Conservation (phyloP, 1,140 invertebrate genomes). For the Plodia interpunctella region DNA sequence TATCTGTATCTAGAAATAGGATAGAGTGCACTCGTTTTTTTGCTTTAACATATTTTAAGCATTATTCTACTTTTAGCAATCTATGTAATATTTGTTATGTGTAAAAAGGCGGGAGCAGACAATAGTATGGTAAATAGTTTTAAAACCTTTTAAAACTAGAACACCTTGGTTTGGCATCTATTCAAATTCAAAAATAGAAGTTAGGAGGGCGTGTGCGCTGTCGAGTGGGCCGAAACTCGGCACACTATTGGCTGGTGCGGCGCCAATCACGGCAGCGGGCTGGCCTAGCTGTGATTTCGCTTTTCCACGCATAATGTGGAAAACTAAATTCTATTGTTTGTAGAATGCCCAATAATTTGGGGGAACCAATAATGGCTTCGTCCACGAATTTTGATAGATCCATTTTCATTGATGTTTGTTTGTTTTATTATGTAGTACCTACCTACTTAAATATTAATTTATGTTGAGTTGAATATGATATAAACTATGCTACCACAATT, state of each 20-base stretch:
- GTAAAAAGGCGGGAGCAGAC: not conserved
- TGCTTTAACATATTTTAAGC: too few relatives aligned
- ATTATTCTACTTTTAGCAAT: too few relatives aligned
- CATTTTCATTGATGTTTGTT: too few relatives aligned
- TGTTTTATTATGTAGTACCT: too few relatives aligned
- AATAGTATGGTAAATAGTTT: slow-evolving; percentile 16
- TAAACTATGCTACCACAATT: too few relatives aligned
- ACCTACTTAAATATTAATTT: too few relatives aligned
- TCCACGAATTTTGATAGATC: too few relatives aligned
- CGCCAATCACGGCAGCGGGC: slow-evolving; percentile 54
- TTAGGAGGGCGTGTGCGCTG: slow-evolving; percentile 55
- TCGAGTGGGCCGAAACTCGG: slow-evolving; percentile 34
- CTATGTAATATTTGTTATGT: too few relatives aligned
- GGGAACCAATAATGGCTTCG: slow-evolving; percentile 25
- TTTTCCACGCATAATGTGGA: slow-evolving; percentile 37
- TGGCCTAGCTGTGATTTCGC: slow-evolving; percentile 36
- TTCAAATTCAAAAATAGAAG: slow-evolving; percentile 62
- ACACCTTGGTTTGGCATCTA: slow-evolving; percentile 24
- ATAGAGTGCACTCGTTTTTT: too few relatives aligned
- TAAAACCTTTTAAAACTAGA: slow-evolving; percentile 28
- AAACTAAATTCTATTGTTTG: not conserved
- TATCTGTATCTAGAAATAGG: too few relatives aligned
- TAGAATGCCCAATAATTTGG: too few relatives aligned
- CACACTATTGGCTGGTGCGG: slow-evolving; percentile 47
- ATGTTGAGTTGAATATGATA: too few relatives aligned